A percentile compares a stretch with the other conserved stretches of the same genome.
Evolutionary conservation across 2,797 vertebrate species (phyloP).

Genomic region (Onychomys arenicola): DNA sequence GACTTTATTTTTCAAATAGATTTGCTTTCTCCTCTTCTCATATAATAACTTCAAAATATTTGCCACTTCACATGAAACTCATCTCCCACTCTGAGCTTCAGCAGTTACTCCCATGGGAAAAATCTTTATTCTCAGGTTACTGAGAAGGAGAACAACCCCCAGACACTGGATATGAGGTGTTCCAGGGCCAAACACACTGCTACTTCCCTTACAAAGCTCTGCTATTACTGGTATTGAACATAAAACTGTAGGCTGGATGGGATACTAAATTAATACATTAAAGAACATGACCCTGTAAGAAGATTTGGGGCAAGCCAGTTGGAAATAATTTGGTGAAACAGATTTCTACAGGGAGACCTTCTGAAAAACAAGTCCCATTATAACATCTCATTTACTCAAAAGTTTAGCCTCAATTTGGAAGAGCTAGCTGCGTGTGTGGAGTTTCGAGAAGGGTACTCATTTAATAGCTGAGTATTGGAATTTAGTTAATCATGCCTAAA

Average conservation of each 20-base stretch:
- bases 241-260: background rate
- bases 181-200: background rate
- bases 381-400: background rate
- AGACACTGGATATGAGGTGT: background rate
- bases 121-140: background rate
- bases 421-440: background rate
- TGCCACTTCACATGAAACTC: background rate
- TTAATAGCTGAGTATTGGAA: background rate
- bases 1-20: conserved; percentile 40
- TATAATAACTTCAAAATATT: background rate
- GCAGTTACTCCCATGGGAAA: background rate
- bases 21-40: background rate
- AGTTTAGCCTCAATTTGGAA: conserved; percentile 6
- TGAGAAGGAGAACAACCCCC: background rate
- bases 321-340: background rate
- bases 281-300: background rate
- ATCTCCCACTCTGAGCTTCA: background rate
- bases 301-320: background rate
- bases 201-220: background rate
- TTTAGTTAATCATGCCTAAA: background rate
- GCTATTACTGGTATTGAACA: conserved; percentile 9
- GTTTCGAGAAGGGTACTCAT: background rate
- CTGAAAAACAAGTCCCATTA: background rate
- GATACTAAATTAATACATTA: conserved; percentile 44
- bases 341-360: background rate